phyloP scores from a whole-genome alignment of 2,113 vertebrate species.

The Daphoenositta chrysoptera region DNA sequence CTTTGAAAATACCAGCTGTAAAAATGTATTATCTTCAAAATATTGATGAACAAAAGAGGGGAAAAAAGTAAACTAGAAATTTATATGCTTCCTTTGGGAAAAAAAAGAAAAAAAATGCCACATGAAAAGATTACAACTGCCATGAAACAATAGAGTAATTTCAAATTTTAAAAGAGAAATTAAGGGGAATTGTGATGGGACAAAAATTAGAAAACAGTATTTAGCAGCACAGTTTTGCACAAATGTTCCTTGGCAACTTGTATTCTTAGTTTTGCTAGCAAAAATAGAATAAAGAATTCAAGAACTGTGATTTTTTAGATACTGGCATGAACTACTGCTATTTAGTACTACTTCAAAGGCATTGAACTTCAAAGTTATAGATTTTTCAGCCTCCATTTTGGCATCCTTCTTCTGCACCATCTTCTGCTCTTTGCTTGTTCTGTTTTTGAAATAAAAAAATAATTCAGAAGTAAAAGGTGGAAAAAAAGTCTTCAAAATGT shows the following conservation, averaged over 20 bases:
- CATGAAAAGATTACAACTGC: not conserved
- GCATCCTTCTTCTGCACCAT: not conserved
- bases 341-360: slow-evolving; percentile 10
- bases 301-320: not conserved
- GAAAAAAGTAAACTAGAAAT: not conserved
- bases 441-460: not conserved
- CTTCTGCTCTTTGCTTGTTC: not conserved
- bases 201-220: not conserved
- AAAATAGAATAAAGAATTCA: not conserved
- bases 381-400: not conserved
- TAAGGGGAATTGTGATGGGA: not conserved
- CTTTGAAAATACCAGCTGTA: not conserved
- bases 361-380: not conserved
- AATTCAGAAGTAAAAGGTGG: not conserved
- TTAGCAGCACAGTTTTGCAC: not conserved
- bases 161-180: not conserved
- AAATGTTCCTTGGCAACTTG: not conserved
- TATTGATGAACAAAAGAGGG: not conserved
- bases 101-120: not conserved
- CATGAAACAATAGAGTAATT: not conserved
- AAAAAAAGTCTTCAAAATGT: not conserved
- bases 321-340: not conserved
- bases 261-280: not conserved
- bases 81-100: not conserved
- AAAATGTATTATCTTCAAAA: not conserved